These are phyloP conservation scores for Corythaixoides concolor DNA, from an alignment of 2,113 vertebrate genomes.

Conservation along the genomic window DNA sequence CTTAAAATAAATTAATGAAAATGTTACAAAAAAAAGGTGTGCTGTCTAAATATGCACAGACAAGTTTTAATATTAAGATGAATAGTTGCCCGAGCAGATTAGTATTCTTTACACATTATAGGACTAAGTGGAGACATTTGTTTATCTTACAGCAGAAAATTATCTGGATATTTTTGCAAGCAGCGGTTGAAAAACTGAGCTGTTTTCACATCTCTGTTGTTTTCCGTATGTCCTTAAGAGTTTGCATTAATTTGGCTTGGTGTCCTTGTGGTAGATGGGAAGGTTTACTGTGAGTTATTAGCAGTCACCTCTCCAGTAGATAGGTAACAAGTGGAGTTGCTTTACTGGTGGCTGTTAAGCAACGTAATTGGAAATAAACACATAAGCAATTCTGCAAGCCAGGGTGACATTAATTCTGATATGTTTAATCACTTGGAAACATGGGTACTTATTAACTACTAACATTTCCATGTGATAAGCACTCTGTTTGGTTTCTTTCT, in stretches of 20 bases:
- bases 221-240: not conserved
- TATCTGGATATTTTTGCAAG: not conserved
- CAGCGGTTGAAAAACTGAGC: not conserved
- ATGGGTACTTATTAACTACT: slow-evolving; percentile 50
- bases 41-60: not conserved
- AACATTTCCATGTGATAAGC: slow-evolving; percentile 37
- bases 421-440: slow-evolving; percentile 46
- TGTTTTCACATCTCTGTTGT: not conserved
- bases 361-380: slow-evolving; percentile 23
- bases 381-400: not conserved
- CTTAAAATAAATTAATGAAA: not conserved
- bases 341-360: not conserved
- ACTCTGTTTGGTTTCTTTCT: slow-evolving; percentile 43
- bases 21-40: not conserved
- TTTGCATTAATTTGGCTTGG: not conserved
- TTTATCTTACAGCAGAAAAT: not conserved
- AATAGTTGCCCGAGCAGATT: not conserved
- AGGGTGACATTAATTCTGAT: slow-evolving; percentile 27
- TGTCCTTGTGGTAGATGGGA: not conserved
- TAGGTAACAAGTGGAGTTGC: not conserved
- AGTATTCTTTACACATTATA: not conserved
- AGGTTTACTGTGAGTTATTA: not conserved
- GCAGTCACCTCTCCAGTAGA: not conserved
- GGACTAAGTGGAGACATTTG: not conserved
- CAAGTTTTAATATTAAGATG: not conserved